Conservation (phyloP, 2,797 vertebrate genomes). For the Buceros bicornis region DNA sequence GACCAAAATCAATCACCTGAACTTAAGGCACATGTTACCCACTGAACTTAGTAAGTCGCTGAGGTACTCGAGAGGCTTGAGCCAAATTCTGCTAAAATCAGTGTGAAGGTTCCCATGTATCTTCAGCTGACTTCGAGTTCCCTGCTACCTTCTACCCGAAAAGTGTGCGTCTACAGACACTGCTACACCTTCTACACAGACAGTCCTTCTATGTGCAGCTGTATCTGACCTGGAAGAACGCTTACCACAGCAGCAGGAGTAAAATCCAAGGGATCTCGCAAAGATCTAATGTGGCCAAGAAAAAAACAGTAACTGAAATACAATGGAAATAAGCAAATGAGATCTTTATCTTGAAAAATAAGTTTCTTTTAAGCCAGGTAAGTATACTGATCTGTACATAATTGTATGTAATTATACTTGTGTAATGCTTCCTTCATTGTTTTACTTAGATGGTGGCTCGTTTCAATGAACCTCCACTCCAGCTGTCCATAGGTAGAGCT, state of each 20-base stretch:
- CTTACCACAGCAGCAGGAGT: not conserved
- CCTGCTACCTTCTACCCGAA: not conserved
- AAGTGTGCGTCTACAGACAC: not conserved
- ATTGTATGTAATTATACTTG: not conserved
- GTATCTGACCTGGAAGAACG: not conserved
- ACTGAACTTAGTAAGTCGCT: not conserved
- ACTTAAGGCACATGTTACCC: not conserved
- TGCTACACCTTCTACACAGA: no score
- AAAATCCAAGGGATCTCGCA: not conserved
- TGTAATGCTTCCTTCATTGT: not conserved
- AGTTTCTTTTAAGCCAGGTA: not conserved
- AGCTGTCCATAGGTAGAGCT: not conserved
- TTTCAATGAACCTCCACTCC: not conserved
- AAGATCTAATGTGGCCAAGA: not conserved
- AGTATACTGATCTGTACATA: not conserved
- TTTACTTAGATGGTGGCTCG: not conserved
- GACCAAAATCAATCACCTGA: not conserved
- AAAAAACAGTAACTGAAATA: not conserved
- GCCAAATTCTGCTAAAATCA: not conserved
- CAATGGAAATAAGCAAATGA: not conserved
- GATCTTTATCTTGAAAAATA: not conserved
- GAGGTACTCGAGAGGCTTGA: not conserved
- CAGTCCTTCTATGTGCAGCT: rapidly evolving
- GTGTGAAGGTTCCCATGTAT: not conserved
- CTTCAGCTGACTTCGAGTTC: not conserved